Base-by-base conservation (phyloP, 2,113 vertebrate species). In the Laticauda laticaudata region DNA sequence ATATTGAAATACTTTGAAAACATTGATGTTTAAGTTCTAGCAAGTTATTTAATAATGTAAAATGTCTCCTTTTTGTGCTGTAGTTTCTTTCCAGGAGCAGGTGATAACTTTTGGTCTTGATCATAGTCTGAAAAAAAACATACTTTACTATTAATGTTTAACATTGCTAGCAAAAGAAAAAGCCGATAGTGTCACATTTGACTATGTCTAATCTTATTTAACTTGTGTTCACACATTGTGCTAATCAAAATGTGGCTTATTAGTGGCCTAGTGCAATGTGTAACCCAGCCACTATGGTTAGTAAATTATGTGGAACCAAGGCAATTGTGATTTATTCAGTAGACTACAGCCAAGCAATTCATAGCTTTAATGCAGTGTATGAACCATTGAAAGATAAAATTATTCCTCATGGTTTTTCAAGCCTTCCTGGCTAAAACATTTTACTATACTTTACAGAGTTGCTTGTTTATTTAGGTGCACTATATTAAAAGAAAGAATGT, bases 391-490 rank as follows among this genome's bases (percentile, higher is more conserved):
- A 54, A 57, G 26, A 8, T 91, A 90, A 93, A 8, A 1, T n/a
- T 1, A 39, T 94, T 51, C 86, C 26, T 93, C 54, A 93, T 64
- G 1, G 4, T 34, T 95, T 43, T 90, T 34, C 75, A 10, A 43
- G 20, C 4, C 55, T 97, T 96, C 12, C 12, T 87, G 93, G 86
- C 69, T 91, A 34, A 94, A 93, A 48, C 93, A 92, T 97, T 97
- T 95, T 95, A 18, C 94, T 95, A 95, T 94, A 94, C 95, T 92
- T 97, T 97, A 64, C 92, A 94, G 90, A 94, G 53, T 88, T 86
- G 59, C 2, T 0, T 93, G 96, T 97, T 96, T 95, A 69, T 93
- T 85, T 89, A 87, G 5, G 0, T 3, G 23, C 86, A 11, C 92
- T 81, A 89, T 43, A 86, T 86, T 92, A 90, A 89, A 93, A 4